Conservation (phyloP, 2,888 invertebrate species). For the Clistopyga incitator region DNA sequence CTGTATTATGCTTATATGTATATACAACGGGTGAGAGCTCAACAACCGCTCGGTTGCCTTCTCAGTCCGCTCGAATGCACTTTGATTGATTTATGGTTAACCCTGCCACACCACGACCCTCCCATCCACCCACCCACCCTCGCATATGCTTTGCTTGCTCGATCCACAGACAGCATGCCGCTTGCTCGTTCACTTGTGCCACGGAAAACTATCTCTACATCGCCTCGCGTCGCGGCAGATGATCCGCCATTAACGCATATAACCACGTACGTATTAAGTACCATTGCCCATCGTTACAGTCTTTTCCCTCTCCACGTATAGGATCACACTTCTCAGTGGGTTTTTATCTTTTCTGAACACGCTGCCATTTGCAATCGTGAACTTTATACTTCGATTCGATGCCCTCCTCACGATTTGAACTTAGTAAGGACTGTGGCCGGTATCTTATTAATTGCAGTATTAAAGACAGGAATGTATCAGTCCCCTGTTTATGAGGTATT, state of each 20-base stretch:
- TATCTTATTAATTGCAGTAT: too few relatives aligned
- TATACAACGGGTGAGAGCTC: conserved; percentile 63
- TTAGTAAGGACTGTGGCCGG: neutral
- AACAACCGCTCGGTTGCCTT: conserved; percentile 67
- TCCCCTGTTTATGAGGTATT: too few relatives aligned
- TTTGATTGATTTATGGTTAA: conserved; percentile 80
- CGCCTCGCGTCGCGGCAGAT: conserved; percentile 59
- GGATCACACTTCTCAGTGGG: neutral
- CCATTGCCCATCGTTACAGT: conserved; percentile 2
- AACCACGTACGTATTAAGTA: conserved; percentile 57
- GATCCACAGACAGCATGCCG: conserved; percentile 65
- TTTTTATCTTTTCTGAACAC: neutral
- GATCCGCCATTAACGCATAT: conserved; percentile 74
- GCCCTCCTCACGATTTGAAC: neutral
- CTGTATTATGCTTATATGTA: conserved; percentile 51
- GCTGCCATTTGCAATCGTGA: neutral
- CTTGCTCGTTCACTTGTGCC: conserved; percentile 48
- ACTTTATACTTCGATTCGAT: neutral
- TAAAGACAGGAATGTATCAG: too few relatives aligned
- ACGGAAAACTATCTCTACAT: conserved; percentile 67
- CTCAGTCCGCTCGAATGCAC: conserved; percentile 70
- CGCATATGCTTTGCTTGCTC: conserved; percentile 55
- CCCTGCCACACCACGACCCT: conserved; percentile 76
- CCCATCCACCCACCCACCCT: conserved; percentile 69
- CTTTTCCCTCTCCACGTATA: neutral